phyloP scores from a whole-genome alignment of 1,140 invertebrate genomes.

The Drosophila miranda region DNA sequence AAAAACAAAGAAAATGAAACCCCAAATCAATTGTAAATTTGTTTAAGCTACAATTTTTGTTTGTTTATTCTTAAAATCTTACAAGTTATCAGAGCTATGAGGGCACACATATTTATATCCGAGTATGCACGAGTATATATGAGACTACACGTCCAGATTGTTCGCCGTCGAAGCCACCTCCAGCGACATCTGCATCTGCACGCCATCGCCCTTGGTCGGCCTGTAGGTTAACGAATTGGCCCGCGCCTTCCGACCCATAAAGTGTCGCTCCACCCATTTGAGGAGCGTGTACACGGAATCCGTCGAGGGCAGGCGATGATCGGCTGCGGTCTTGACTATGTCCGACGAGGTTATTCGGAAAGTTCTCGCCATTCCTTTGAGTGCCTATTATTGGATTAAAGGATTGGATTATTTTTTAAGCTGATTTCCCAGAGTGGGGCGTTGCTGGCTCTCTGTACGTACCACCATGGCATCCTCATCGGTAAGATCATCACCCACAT shows the following conservation, averaged over 20 bases:
- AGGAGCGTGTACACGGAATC: constrained; percentile 94
- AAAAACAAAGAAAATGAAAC: constrained; percentile 22
- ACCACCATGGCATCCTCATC: constrained; percentile 96
- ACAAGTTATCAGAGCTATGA: constrained; percentile 57
- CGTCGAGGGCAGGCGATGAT: constrained; percentile 91
- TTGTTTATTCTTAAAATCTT: constrained; percentile 71
- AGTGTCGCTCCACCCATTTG: constrained; percentile 93
- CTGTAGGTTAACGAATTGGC: constrained; percentile 85
- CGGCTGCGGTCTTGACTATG: constrained; percentile 93
- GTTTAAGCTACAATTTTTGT: constrained; percentile 46
- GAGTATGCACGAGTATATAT: constrained; percentile 14
- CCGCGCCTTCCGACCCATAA: constrained; percentile 89
- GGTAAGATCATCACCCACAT: constrained; percentile 94
- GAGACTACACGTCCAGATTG: constrained; percentile 63
- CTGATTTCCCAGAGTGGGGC: too few species aligned
- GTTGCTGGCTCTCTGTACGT: constrained; percentile 52
- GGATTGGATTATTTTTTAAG: not conserved
- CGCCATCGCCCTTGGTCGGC: constrained; percentile 85
- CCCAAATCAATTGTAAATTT: constrained; percentile 60
- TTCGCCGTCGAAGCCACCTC: constrained; percentile 81
- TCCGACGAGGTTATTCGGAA: constrained; percentile 93
- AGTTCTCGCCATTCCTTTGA: constrained; percentile 95
- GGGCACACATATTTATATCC: constrained; percentile 15
- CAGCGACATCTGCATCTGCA: constrained; percentile 90
- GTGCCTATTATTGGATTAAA: constrained; percentile 83